A percentile compares a stretch with the other conserved stretches of the same genome.
These are phyloP conservation scores for Bubo bubo DNA, from an alignment of 2,113 vertebrate genomes.

Conservation along the genomic window DNA sequence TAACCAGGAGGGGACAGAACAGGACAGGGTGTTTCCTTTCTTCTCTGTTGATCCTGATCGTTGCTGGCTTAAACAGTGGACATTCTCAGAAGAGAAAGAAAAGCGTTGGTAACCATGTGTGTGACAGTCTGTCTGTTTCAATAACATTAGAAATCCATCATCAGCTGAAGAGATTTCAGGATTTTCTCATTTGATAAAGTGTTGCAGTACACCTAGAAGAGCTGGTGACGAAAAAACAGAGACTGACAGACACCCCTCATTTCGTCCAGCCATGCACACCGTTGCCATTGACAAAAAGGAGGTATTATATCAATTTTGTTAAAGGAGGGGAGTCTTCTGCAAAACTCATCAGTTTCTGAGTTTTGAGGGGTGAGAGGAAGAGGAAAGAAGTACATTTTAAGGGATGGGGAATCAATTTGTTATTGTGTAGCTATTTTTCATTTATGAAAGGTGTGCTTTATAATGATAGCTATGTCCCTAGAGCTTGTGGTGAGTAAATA, in stretches of 20 bases:
- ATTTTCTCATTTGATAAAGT: not conserved
- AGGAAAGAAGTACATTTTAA: not conserved
- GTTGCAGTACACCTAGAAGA: not conserved
- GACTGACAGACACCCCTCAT: not conserved
- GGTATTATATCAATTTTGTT: not conserved
- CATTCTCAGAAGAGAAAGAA: not conserved
- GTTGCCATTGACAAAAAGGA: not conserved
- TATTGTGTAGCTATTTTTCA: not conserved
- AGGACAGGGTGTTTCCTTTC: not conserved
- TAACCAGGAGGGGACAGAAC: not conserved
- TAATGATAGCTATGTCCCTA: not conserved
- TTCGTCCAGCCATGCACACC: not conserved
- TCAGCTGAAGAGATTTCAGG: not conserved
- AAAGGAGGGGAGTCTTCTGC: not conserved
- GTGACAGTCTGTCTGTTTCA: not conserved
- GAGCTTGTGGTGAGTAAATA: not conserved
- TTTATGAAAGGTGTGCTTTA: not conserved
- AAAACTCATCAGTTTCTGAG: conserved; percentile 1
- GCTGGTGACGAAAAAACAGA: not conserved
- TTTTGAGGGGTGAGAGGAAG: not conserved
- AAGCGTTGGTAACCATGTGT: not conserved
- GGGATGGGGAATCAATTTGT: not conserved
- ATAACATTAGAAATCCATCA: not conserved
- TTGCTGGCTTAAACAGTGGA: not conserved
- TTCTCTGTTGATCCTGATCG: rapidly evolving